Evolutionary conservation across 30 jellyfish, hydroid and myxozoan species (phyloP).

Genomic region (Rhopilema esculentum): DNA sequence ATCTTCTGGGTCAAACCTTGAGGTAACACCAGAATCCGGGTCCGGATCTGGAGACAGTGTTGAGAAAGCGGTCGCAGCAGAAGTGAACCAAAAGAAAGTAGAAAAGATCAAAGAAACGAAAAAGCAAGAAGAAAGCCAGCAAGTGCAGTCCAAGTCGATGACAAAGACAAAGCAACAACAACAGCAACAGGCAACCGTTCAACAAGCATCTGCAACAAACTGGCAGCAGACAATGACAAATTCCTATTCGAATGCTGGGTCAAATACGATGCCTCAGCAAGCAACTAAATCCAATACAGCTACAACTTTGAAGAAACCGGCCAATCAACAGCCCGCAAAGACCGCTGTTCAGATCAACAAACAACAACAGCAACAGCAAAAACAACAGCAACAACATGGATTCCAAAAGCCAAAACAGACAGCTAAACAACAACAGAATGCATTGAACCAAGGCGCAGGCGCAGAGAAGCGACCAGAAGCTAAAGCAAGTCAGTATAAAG

Average conservation of each 20-base stretch:
- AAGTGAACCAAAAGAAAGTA: constrained; percentile 24
- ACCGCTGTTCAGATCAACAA: not conserved
- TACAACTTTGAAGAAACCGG: not conserved
- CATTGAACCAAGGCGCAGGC: not conserved
- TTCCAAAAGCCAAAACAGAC: not conserved
- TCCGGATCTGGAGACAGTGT: constrained; percentile 71
- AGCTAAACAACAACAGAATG: constrained; percentile 11
- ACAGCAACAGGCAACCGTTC: not conserved
- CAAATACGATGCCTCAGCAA: not conserved
- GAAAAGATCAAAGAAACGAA: not conserved
- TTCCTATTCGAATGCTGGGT: not conserved
- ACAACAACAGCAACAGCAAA: constrained; percentile 5
- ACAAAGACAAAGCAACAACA: not conserved
- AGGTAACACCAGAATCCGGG: constrained; percentile 72
- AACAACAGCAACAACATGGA: constrained; percentile 15
- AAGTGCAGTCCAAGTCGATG: not conserved
- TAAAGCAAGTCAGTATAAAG: constrained; percentile 18
- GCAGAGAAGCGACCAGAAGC: constrained; percentile 1
- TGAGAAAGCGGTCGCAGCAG: constrained; percentile 53
- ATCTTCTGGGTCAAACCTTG: constrained; percentile 59
- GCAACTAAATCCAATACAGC: not conserved
- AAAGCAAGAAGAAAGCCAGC: not conserved
- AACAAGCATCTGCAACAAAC: not conserved
- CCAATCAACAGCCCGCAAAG: constrained; percentile 8
- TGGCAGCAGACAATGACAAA: not conserved